phyloP scores from a whole-genome alignment of 2,888 invertebrate genomes.

The Zonitis immaculata region DNA sequence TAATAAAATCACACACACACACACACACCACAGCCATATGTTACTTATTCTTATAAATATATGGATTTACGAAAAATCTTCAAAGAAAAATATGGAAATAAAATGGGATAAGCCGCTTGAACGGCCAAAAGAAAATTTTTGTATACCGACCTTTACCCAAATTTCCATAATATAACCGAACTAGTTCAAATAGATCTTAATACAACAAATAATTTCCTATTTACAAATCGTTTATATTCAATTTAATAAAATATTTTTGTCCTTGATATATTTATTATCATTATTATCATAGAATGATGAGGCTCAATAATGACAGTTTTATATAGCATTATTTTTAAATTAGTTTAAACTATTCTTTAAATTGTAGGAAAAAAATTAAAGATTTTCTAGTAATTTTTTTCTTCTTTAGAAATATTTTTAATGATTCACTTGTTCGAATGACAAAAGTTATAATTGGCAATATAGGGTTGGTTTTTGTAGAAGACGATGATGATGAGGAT shows the following conservation, averaged over 20 bases:
- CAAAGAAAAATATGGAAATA: no score
- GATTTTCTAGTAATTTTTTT: background rate
- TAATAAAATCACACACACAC: no score
- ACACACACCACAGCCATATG: background rate
- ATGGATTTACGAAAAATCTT: no score
- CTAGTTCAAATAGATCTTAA: slow-evolving; percentile 6
- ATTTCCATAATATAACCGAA: background rate
- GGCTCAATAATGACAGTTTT: no score
- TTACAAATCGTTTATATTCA: slow-evolving; percentile 16
- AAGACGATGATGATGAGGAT: no score
- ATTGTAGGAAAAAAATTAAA: no score
- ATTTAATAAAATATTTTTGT: slow-evolving; percentile 10
- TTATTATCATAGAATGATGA: slow-evolving; percentile 1
- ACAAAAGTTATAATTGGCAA: slow-evolving; percentile 17
- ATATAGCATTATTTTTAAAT: no score
- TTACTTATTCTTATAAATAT: background rate
- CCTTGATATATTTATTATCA: slow-evolving; percentile 15
- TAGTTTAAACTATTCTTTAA: no score
- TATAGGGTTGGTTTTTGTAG: background rate
- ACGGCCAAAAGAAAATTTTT: no score
- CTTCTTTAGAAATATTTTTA: background rate
- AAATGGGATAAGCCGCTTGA: no score
- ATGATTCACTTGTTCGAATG: slow-evolving; percentile 4
- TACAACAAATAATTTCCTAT: slow-evolving; percentile 16
- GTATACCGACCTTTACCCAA: no score